Percentiles rank a stretch among this genome's conserved stretches.
These are phyloP conservation scores for Gobio gobio DNA, from an alignment of 2,113 vertebrate species.

Conservation along the genomic window DNA sequence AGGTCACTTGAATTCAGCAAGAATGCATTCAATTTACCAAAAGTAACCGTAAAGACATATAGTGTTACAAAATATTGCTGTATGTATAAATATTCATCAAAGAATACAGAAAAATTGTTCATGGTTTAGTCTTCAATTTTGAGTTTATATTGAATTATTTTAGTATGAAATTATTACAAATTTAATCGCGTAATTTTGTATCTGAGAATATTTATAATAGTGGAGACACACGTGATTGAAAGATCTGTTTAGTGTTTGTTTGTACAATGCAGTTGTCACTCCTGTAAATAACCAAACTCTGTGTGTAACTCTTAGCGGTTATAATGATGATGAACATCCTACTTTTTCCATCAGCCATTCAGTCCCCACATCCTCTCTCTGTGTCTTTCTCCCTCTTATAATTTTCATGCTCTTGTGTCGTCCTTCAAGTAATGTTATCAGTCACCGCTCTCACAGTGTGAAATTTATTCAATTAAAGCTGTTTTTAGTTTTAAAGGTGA, in stretches of 20 bases:
- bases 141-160: no score
- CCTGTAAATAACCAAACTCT: not conserved
- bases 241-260: not conserved
- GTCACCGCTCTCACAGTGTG: conserved; percentile 27
- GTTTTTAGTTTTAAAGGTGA: conserved; percentile 37
- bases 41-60: no score
- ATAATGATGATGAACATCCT: not conserved
- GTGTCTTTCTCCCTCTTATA: not conserved
- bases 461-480: conserved; percentile 40
- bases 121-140: no score
- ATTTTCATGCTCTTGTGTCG: not conserved
- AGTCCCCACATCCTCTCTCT: not conserved
- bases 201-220: not conserved
- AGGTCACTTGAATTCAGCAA: no score
- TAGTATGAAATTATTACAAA: no score
- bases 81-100: not conserved
- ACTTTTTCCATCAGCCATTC: not conserved
- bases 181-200: no score
- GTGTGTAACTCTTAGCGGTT: not conserved
- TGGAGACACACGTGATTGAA: not conserved
- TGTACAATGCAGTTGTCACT: not conserved
- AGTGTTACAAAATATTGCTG: no score
- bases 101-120: not conserved
- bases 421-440: conserved; percentile 24
- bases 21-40: no score